Base-by-base conservation (phyloP, 2,797 vertebrate genomes). In the Coranthus polyacanthus region DNA sequence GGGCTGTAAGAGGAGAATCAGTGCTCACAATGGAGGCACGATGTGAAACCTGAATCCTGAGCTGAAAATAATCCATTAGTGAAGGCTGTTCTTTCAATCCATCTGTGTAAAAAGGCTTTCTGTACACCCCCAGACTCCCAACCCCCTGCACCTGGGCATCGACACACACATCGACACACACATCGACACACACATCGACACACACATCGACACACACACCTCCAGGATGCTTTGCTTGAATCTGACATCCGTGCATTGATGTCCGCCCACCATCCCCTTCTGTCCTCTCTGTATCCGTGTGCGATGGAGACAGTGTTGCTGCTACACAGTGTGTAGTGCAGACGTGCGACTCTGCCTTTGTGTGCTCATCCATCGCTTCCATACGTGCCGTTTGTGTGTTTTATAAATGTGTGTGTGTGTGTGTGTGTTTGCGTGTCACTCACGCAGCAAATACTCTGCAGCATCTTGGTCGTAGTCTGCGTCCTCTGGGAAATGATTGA, bases 401-500 rank as follows among this genome's bases (percentile, higher is more conserved):
- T n/a, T n/a, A n/a, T n/a, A n/a, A n/a, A n/a, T 46, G 5, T 54
- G 7, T 52, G 58, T 53, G 45, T 74, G 56, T 41, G 39, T 58
- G 51, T 64, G 55, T 67, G 77, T 64, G 55, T 55, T 38, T 55
- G 44, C 44, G 63, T 52, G 63, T 59, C 58, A 95, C 96, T 92
- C 92, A 97, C 96, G 95, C 81, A 97, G 94, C 81, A 97, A 93
- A 79, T 98, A 97, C 88, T 97, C 96, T 17, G 96, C 96, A 67
- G 96, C 94, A 91, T 98, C 96, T 61, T 98, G 96, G 89, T 98
- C 96, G 63, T 97, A 98, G 90, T 98, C 96, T 21, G 95, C 96
- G 79, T 98, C 96, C 9, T 98, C 96, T 3, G 96, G 96, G 83
- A 97, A 97, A 70, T 98, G 96, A 91, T 98, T 96, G 86, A 97